Evolutionary conservation across 1,140 invertebrate species (phyloP).

Genomic region (Caenorhabditis elegans): WBcel235 BX284605.5:10501001-10501500

Average conservation of each 20-base stretch:
- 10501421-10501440: too few species aligned
- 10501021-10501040: conserved; percentile 9
- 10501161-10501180: background rate
- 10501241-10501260: background rate
- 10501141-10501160: conserved; percentile 25
- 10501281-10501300: conserved; percentile 9
- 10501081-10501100: background rate
- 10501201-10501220: too few species aligned
- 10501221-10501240: background rate
- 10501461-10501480: too few species aligned
- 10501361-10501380: background rate
- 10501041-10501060: conserved; percentile 40
- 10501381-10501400: background rate
- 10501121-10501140: conserved; percentile 36
- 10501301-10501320: conserved; percentile 2
- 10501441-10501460: too few species aligned
- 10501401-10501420: too few species aligned
- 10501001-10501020: conserved; percentile 30
- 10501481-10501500: background rate
- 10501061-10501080: conserved; percentile 33
- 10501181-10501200: background rate
- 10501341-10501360: background rate
- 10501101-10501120: background rate
- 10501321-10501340: background rate
- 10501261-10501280: background rate